Conservation (phyloP, 1,140 invertebrate species). For the Rhagoletis pomonella region DNA sequence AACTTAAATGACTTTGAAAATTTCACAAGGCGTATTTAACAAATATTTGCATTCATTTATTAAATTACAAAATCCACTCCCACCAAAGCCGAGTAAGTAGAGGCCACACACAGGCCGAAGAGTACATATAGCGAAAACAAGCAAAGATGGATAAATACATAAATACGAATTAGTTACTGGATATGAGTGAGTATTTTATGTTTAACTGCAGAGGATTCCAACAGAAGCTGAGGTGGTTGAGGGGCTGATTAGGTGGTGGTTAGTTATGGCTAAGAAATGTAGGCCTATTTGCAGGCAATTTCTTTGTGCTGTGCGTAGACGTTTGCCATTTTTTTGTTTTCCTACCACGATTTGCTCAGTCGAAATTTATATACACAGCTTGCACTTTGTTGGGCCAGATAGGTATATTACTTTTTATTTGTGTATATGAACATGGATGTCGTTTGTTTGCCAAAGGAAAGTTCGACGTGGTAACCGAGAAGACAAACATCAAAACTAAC, state of each 20-base stretch:
- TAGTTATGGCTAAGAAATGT: neutral
- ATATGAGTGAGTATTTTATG: neutral
- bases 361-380: too few species aligned
- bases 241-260: neutral
- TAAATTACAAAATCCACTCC: constrained; percentile 51
- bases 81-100: neutral
- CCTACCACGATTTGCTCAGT: too few species aligned
- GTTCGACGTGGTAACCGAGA: neutral
- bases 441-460: neutral
- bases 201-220: neutral
- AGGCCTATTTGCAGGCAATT: neutral
- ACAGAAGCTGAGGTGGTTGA: too few species aligned
- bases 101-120: constrained; percentile 1
- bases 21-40: constrained; percentile 32
- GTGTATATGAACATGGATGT: neutral
- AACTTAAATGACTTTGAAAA: neutral
- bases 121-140: neutral
- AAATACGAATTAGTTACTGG: neutral
- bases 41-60: constrained; percentile 53
- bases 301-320: too few species aligned
- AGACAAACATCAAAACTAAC: too few species aligned
- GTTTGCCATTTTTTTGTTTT: too few species aligned
- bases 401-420: too few species aligned
- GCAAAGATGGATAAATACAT: neutral
- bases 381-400: too few species aligned